These are phyloP conservation scores for Semnornis frantzii DNA, from an alignment of 2,113 vertebrate species.

Conservation along the genomic window DNA sequence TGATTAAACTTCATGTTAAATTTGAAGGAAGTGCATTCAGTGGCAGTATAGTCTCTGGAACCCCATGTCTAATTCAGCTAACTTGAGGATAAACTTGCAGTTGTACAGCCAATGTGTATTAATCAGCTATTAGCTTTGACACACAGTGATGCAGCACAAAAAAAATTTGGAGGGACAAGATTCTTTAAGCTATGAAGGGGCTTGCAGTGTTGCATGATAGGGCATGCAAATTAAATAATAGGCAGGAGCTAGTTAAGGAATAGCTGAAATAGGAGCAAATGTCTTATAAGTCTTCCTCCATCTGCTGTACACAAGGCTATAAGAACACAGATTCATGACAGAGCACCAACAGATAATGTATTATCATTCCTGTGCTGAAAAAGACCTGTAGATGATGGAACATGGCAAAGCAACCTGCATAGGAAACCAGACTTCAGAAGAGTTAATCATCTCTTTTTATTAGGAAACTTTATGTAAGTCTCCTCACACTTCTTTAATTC, in stretches of 20 bases:
- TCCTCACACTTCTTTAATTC: not conserved
- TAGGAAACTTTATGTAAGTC: not conserved
- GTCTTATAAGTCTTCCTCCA: not conserved
- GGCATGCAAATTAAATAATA: not conserved
- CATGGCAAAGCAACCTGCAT: not conserved
- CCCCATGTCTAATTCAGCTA: conserved; percentile 8
- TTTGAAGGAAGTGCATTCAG: conserved; percentile 19
- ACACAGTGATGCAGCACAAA: not conserved
- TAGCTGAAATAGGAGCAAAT: not conserved
- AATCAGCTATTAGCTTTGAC: not conserved
- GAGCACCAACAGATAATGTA: not conserved
- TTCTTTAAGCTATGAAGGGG: not conserved
- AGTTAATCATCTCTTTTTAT: not conserved
- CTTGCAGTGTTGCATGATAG: not conserved
- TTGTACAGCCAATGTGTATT: not conserved
- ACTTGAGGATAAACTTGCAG: not conserved
- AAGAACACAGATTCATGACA: not conserved
- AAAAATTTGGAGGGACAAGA: not conserved
- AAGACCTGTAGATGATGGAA: not conserved
- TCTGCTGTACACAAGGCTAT: not conserved
- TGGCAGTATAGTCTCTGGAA: not conserved
- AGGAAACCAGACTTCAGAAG: not conserved
- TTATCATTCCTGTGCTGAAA: not conserved
- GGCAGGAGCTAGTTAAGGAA: not conserved
- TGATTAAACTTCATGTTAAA: conserved; percentile 45